Evolutionary conservation across 2,888 invertebrate species (phyloP), one percentile per base, ranked within the genome.

Genomic region (Mythimna albipuncta): DNA sequence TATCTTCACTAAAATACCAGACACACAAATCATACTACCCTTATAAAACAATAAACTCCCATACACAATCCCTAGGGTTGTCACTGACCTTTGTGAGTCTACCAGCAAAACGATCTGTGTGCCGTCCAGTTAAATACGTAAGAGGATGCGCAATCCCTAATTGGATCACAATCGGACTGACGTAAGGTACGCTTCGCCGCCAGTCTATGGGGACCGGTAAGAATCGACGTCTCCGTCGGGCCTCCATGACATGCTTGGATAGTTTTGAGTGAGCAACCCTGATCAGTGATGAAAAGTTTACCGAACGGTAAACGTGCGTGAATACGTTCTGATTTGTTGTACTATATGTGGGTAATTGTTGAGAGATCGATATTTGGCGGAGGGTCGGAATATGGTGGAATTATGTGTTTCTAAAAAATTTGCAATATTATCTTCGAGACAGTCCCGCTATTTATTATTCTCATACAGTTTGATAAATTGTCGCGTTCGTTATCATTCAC

Each of bases 161-260:
- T 95, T 94, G 94, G 94, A 95, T 95, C 94, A 94, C 94, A 94
- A 95, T 94, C 91, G 92, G 89, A 89, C 89, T 90, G 90, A 94
- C 92, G 92, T 92, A 91, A 91, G 91, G 90, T 88, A 91, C 90
- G 91, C 91, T 91, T 89, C 91, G 85, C 78, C 85, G 86, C 87
- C 87, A 73, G 83, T 85, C 90, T 89, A 81, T 85, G 75, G 91
- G 92, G 91, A 89, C 81, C 81, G 82, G 81, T 85, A 88, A 87
- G 88, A 89, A 88, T 88, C 87, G 88, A 88, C 88, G 86, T 87
- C 86, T 90, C 89, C 89, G 89, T 88, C 87, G 86, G 84, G 88
- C 87, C 76, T 86, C 85, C 86, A 89, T 90, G 87, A 86, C 83
- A 90, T 86, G 89, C 87, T 89, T 80, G 81, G 87, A 89, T 89